phyloP scores from a whole-genome alignment of 2,113 vertebrate species.

The Plecotus auritus region DNA sequence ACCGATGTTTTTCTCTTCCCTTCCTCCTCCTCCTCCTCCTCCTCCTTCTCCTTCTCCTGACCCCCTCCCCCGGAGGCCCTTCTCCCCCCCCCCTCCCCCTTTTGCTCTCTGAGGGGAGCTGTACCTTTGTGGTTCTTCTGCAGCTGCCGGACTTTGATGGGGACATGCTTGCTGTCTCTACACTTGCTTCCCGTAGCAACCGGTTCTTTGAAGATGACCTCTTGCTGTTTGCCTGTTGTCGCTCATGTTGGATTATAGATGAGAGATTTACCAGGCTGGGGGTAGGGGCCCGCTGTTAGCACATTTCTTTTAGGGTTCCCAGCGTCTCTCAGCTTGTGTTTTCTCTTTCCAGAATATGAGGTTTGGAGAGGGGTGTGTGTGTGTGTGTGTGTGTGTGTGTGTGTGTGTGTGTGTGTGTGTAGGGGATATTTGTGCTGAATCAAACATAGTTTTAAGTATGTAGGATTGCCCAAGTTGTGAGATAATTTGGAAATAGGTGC shows the following conservation, averaged over 20 bases:
- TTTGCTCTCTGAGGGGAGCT: slow-evolving; percentile 68
- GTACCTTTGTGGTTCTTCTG: slow-evolving; percentile 80
- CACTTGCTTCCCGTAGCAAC: slow-evolving; percentile 91
- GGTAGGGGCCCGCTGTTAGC: slow-evolving; percentile 74
- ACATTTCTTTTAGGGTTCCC: slow-evolving; percentile 73
- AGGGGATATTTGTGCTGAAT: neutral
- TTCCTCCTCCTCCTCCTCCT: slow-evolving; percentile 45
- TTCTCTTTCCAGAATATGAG: slow-evolving; percentile 44
- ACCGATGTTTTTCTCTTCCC: slow-evolving; percentile 76
- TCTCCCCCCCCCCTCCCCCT: neutral
- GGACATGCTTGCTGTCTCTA: slow-evolving; percentile 87
- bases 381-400: neutral
- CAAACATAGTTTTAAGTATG: neutral
- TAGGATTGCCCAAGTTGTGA: neutral
- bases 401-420: neutral
- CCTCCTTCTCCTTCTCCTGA: slow-evolving; percentile 32
- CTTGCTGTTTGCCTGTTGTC: slow-evolving; percentile 91
- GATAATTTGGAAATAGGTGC: slow-evolving; percentile 27
- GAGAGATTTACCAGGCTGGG: slow-evolving; percentile 79
- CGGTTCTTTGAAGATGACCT: slow-evolving; percentile 88
- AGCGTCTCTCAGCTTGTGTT: slow-evolving; percentile 40
- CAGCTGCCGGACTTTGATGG: slow-evolving; percentile 89
- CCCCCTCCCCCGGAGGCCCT: neutral
- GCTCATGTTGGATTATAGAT: slow-evolving; percentile 86
- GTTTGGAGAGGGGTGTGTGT: neutral